Evolutionary conservation across 2,888 invertebrate species (phyloP), one percentile per base, ranked within the genome.

Genomic region (Philaethria dido): DNA sequence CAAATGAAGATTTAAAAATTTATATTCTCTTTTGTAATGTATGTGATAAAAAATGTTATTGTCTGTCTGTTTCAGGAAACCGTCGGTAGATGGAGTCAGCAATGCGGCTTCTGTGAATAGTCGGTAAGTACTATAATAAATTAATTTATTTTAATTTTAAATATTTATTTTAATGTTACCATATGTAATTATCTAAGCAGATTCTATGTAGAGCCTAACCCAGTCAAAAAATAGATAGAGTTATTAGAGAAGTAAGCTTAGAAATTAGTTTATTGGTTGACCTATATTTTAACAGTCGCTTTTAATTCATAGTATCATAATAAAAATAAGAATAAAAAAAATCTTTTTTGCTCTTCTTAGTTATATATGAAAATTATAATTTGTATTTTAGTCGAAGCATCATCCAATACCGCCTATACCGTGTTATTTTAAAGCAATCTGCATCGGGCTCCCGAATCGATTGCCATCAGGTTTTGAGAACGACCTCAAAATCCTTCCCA

Each of bases 61-160:
- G 45, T 44, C 8, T 39, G 33, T 84, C 94, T 93, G 90, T 96
- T 95, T 83, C 95, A 96, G 95, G 94, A 97, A 97, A 93, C 97
- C 97, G 78, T 94, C 97, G 73, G 96, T 97, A 90, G 97, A 97
- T 89, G 97, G 97, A 84, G 96, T 96, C 80, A 96, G 95, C 74
- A 97, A 96, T 83, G 95, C 97, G 66, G 95, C 96, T 72, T 97
- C 97, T 76, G 97, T 97, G 81, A 97, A 97, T 92, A 96, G 96
- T 84, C 96, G 97, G 97, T 97, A 93, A 96, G 97, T 96, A 16
- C 18, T 9, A 29, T n/a, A 29, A 63, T 62, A 73, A 29, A n/a
- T 42, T 25, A 22, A 22, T 57, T 47, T 16, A 25, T 8, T n/a
- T 42, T 11, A n/a, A 25, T 2, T 36, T 18, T 11, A 11, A 45